A percentile compares a stretch with the other conserved stretches of the same genome.
phyloP scores from a whole-genome alignment of 2,113 vertebrate genomes.

The Orycteropus afer region DNA sequence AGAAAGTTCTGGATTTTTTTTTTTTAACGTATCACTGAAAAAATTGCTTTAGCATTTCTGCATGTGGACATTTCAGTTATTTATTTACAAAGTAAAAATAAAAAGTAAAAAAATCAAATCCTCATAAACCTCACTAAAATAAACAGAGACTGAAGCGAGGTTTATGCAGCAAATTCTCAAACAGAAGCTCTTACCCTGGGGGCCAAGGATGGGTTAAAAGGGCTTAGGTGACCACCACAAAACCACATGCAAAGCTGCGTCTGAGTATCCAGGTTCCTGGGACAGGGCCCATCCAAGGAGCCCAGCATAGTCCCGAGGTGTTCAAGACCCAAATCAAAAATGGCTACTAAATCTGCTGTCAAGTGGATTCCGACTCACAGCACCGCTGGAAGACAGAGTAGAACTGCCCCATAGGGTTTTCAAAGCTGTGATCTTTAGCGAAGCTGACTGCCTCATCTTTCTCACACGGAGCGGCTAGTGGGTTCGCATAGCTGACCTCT shows the following conservation, averaged over 20 bases:
- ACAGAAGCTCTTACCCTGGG: background rate
- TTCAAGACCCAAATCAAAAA: background rate
- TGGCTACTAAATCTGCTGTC: background rate
- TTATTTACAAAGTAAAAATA: constrained; percentile 10
- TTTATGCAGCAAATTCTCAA: no score
- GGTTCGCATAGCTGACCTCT: background rate
- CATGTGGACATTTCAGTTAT: background rate
- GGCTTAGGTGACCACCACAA: background rate
- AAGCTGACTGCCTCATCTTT: background rate
- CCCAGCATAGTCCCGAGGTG: background rate
- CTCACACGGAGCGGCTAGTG: background rate
- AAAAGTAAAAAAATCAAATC: background rate
- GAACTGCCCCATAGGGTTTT: background rate
- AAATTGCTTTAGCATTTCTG: background rate
- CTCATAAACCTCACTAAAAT: background rate
- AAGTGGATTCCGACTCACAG: no score
- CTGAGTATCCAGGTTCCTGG: background rate
- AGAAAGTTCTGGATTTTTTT: background rate
- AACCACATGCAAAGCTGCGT: background rate
- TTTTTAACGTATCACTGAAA: background rate
- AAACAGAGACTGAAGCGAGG: background rate
- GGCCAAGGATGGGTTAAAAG: background rate
- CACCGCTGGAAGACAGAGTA: background rate
- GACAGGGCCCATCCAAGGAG: background rate
- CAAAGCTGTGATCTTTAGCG: background rate